phyloP scores from a whole-genome alignment of 2,888 invertebrate species.

The Seira ritae region DNA sequence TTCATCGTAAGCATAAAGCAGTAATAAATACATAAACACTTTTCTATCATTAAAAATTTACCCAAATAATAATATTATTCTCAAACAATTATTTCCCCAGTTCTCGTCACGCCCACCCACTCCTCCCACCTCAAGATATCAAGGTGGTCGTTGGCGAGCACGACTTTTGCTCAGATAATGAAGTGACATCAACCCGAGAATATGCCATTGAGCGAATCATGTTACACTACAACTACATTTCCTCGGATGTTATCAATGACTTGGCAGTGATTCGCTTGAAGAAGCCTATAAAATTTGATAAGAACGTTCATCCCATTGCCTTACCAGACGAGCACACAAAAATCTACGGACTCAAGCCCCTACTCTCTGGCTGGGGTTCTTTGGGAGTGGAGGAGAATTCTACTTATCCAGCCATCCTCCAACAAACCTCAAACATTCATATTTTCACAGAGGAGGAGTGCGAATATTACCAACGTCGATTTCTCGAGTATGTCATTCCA shows the following conservation, averaged over 20 bases:
- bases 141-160: constrained; percentile 69
- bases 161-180: constrained; percentile 62
- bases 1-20: constrained; percentile 67
- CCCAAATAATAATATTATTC: constrained; percentile 2
- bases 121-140: constrained; percentile 36
- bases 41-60: neutral
- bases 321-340: constrained; percentile 47
- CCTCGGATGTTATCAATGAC: constrained; percentile 68
- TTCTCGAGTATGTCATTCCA: constrained; percentile 44
- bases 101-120: constrained; percentile 63
- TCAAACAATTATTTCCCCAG: constrained; percentile 16
- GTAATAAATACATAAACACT: neutral
- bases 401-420: constrained; percentile 64
- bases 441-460: constrained; percentile 57
- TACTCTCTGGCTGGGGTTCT: constrained; percentile 67
- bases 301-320: constrained; percentile 64
- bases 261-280: constrained; percentile 64
- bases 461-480: constrained; percentile 48
- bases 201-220: constrained; percentile 58
- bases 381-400: constrained; percentile 58
- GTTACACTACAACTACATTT: constrained; percentile 67
- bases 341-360: constrained; percentile 35
- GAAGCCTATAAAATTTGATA: constrained; percentile 60
- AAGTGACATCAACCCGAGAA: constrained; percentile 52
- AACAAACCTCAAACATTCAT: constrained; percentile 55